Percentiles rank a stretch among this genome's conserved stretches.
phyloP scores from a whole-genome alignment of 2,888 invertebrate genomes.

The Nycteola revayana region DNA sequence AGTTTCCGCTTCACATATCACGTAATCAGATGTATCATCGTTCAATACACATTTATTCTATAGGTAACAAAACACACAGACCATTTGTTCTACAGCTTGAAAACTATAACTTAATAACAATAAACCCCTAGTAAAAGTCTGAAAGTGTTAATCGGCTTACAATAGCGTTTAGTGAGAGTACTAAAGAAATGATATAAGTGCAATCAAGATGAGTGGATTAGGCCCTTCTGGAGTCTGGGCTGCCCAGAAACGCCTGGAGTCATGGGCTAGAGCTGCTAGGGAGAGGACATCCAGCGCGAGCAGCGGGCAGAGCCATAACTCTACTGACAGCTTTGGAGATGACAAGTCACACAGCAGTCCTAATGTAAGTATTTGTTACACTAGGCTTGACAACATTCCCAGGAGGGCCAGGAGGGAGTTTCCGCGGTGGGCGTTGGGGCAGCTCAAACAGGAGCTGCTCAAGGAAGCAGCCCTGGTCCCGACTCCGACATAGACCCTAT shows the following conservation, averaged over 20 bases:
- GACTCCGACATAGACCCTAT: no score
- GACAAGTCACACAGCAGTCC: constrained; percentile 73
- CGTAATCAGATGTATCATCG: no score
- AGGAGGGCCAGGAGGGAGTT: no score
- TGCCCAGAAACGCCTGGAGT: constrained; percentile 88
- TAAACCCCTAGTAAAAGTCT: constrained; percentile 6
- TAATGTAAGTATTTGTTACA: constrained; percentile 64
- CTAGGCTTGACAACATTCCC: no score
- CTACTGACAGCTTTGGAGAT: constrained; percentile 77
- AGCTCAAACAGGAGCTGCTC: no score
- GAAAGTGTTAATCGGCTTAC: constrained; percentile 9
- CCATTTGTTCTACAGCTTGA: no score
- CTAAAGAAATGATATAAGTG: constrained; percentile 28
- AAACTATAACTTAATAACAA: no score
- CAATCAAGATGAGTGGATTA: constrained; percentile 82
- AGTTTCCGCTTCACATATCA: no score
- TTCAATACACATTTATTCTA: no score
- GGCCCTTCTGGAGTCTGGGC: constrained; percentile 90
- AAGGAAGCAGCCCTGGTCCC: no score
- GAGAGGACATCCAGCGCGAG: constrained; percentile 83
- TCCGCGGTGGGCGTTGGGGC: no score
- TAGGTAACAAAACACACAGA: no score
- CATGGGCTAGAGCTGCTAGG: constrained; percentile 89
- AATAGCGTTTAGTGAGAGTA: constrained; percentile 10
- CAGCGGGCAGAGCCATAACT: constrained; percentile 81